Conservation (phyloP, 2,113 vertebrate species). For the Sphaerodactylus townsendi region DNA sequence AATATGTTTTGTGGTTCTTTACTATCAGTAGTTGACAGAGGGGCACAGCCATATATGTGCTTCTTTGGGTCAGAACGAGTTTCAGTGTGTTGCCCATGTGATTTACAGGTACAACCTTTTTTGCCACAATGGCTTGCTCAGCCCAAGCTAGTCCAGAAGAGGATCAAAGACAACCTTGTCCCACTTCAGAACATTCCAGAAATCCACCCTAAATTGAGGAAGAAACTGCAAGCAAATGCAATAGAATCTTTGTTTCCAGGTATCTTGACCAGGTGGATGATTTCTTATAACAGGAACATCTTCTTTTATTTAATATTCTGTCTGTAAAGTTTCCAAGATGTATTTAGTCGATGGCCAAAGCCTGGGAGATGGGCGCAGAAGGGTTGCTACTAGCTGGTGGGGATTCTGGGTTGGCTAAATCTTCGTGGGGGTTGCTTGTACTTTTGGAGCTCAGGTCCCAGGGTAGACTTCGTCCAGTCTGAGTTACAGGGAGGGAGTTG, state of each 20-base stretch:
- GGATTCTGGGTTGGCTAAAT: not conserved
- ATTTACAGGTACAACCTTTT: constrained; percentile 82
- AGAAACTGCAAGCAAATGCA: constrained; percentile 79
- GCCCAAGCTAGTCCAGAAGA: constrained; percentile 80
- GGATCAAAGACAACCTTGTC: constrained; percentile 81
- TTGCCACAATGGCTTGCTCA: constrained; percentile 89
- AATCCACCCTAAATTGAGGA: constrained; percentile 79
- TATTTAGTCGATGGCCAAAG: not conserved
- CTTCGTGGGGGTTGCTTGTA: not conserved
- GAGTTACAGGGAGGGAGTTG: not conserved
- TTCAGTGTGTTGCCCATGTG: not conserved
- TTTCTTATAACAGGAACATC: fast-evolving
- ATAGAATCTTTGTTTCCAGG: constrained; percentile 91
- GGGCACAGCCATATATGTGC: not conserved
- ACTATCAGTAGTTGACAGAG: no score
- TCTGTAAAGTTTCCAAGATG: not conserved
- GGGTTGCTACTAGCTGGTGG: not conserved
- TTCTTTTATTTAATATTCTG: fast-evolving
- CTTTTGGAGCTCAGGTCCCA: not conserved
- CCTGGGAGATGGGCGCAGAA: no score
- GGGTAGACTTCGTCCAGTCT: not conserved
- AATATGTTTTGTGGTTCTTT: not conserved
- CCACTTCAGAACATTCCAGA: constrained; percentile 74
- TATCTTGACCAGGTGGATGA: constrained; percentile 30
- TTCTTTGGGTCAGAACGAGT: no score